Evolutionary conservation across 2,797 vertebrate species (phyloP).

Genomic region (Morelia viridis): DNA sequence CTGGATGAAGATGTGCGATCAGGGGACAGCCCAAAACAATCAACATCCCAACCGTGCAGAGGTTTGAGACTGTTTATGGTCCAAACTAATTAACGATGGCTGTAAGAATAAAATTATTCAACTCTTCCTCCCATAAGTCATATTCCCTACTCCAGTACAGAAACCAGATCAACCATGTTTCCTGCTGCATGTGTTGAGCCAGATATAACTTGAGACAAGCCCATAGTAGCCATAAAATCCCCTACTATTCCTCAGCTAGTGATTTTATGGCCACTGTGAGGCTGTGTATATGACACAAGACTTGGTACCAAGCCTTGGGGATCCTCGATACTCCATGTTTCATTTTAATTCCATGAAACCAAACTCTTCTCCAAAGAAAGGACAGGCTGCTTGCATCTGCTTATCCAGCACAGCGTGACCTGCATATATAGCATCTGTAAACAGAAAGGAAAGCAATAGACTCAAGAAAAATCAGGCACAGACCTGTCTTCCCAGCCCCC

Average conservation of each 20-base stretch:
- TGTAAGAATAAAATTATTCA: not conserved
- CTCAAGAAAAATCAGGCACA: slow-evolving; percentile 16
- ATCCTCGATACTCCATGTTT: not conserved
- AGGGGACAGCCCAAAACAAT: not conserved
- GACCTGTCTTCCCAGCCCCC: slow-evolving; percentile 9
- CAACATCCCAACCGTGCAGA: not conserved
- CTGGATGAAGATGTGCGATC: not conserved
- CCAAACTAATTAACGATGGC: not conserved
- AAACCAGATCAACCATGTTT: not conserved
- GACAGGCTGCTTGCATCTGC: not conserved
- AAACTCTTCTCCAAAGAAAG: not conserved
- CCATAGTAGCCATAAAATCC: not conserved
- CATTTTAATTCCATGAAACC: not conserved
- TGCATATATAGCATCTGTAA: slow-evolving; percentile 7
- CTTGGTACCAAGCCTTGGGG: not conserved
- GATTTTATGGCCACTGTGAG: not conserved
- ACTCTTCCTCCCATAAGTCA: not conserved
- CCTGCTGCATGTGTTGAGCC: not conserved
- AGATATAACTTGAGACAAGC: not conserved
- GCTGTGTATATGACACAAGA: not conserved
- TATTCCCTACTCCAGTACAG: not conserved
- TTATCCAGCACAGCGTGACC: not conserved
- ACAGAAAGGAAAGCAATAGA: slow-evolving; percentile 32
- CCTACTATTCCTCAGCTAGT: not conserved
- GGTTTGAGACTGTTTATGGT: not conserved